Base-by-base conservation (phyloP, 2,888 invertebrate genomes). In the Poecilus cupreus region DNA sequence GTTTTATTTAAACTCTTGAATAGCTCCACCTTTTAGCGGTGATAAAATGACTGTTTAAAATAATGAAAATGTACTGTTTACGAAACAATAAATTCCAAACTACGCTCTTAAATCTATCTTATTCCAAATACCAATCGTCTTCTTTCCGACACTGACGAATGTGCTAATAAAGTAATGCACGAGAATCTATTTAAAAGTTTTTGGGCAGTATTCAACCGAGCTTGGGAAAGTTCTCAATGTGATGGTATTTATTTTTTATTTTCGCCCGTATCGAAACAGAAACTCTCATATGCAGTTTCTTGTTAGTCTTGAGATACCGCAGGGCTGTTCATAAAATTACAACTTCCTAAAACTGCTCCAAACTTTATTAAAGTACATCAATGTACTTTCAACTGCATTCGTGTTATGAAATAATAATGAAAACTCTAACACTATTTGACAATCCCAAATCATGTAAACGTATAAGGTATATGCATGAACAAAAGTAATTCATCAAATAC, bases 41-140 rank as follows among this genome's bases (percentile, higher is more conserved):
- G 39, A 68, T 13, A 37, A 68, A 68, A 18, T n/a, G 32, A 64
- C 32, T 26, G 37, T 68, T 68, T 68, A 18, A 68, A 68, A 68
- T 68, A 68, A 68, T 39, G 68, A 16, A 68, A 37, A 16, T n/a
- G 32, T 20, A 37, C 10, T 68, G 68, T 68, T 68, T 68, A 68
- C 16, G 11, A 37, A 68, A 68, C 68, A 39, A 68, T 68, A 68
- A 68, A 68, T 68, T 68, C 68, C 68, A 68, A 32, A 37, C 11
- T 11, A 13, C 68, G 13, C 37, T 32, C 37, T 20, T 32, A 37
- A 68, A 68, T 68, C 68, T 18, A 68, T 68, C 60, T 60, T n/a
- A 22, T 5, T 24, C 60, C 4, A 46, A 46, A 46, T 51, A 32
- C 37, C 68, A 37, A 68, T 68, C 68, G 68, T 6, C 11, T 68